A percentile compares a stretch with the other conserved stretches of the same genome.
Evolutionary conservation across 2,797 vertebrate species (phyloP).

Genomic region (Serranus cabrilla): DNA sequence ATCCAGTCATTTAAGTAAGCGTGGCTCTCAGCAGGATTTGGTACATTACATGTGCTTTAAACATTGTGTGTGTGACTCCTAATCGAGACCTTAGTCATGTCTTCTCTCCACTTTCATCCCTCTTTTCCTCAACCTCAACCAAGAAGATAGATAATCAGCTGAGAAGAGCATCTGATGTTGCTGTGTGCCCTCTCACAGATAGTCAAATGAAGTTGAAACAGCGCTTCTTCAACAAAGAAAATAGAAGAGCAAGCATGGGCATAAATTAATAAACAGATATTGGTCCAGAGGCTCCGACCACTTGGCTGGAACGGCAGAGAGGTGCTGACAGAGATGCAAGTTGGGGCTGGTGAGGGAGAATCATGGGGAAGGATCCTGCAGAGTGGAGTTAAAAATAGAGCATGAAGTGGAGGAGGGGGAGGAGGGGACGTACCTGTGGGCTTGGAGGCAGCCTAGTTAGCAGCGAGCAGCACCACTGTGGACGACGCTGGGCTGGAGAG

Average conservation of each 20-base stretch:
- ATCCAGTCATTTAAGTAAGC: conserved; percentile 17
- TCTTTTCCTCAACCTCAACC: neutral
- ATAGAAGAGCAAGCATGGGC: neutral
- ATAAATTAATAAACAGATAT: conserved; percentile 45
- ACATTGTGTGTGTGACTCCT: neutral
- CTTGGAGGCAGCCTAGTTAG: conserved; percentile 78
- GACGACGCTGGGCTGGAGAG: conserved; percentile 48
- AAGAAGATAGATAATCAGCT: neutral
- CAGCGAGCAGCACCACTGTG: conserved; percentile 58
- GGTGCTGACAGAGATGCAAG: conserved; percentile 51
- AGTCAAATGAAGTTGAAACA: conserved; percentile 15
- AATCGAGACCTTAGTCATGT: neutral
- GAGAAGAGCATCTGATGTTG: conserved; percentile 11
- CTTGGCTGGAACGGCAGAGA: conserved; percentile 25
- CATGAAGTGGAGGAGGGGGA: conserved; percentile 46
- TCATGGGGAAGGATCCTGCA: conserved; percentile 62
- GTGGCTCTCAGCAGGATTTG: conserved; percentile 14
- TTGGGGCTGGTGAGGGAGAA: conserved; percentile 49
- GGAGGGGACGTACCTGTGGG: conserved; percentile 75
- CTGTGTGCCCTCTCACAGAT: neutral
- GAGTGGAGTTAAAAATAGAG: conserved; percentile 82
- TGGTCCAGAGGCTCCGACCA: conserved; percentile 26
- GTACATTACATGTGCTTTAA: neutral
- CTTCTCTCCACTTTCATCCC: neutral
- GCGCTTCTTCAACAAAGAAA: conserved; percentile 3